These are phyloP conservation scores for Neodiprion virginianus DNA, from an alignment of 1,140 invertebrate species.

Conservation along the genomic window DNA sequence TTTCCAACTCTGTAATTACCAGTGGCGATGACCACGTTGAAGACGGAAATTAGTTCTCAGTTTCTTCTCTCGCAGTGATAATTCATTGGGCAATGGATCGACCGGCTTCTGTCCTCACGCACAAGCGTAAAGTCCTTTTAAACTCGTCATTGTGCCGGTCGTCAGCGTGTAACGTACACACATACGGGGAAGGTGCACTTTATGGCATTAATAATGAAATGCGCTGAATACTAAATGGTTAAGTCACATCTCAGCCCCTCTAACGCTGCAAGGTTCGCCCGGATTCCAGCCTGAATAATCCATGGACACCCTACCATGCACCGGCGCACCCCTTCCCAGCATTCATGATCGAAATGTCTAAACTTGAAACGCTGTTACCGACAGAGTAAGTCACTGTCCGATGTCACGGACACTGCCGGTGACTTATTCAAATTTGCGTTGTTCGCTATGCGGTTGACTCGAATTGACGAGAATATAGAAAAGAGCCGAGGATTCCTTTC, in stretches of 20 bases:
- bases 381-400: too few relatives aligned
- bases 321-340: background rate
- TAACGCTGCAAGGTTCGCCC: background rate
- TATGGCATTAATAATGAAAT: background rate
- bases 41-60: too few relatives aligned
- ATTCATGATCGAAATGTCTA: background rate
- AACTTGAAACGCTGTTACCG: too few relatives aligned
- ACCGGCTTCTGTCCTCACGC: background rate
- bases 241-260: background rate
- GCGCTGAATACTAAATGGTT: conserved; percentile 2
- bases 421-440: too few relatives aligned
- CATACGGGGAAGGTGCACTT: background rate
- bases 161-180: too few relatives aligned
- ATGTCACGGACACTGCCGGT: too few relatives aligned
- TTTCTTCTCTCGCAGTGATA: too few relatives aligned
- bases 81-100: background rate
- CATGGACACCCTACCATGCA: background rate
- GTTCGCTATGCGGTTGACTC: too few relatives aligned
- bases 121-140: background rate
- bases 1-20: too few relatives aligned
- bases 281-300: conserved; percentile 8
- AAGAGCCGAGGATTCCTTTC: too few relatives aligned
- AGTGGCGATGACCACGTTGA: too few relatives aligned
- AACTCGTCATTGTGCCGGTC: background rate
- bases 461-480: too few relatives aligned